phyloP scores from a whole-genome alignment of 2,797 vertebrate genomes.

The Chloroceryle inda region DNA sequence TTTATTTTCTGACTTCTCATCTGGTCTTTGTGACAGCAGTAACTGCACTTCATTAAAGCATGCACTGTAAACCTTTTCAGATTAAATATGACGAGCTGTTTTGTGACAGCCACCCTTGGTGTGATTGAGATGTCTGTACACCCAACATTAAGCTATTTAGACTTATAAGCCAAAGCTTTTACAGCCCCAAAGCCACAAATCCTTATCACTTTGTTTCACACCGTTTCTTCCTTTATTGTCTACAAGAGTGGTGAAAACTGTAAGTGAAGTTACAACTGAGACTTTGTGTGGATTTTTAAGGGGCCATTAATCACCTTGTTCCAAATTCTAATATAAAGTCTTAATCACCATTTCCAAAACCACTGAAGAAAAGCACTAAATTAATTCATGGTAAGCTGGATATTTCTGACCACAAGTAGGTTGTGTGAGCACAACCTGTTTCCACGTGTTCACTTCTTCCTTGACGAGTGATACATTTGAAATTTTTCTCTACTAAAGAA shows the following conservation, averaged over 20 bases:
- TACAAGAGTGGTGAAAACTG: neutral
- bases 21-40: neutral
- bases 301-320: neutral
- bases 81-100: neutral
- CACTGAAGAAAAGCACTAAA: neutral
- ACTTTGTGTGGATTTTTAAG: neutral
- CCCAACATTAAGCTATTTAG: conserved; percentile 50
- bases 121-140: conserved; percentile 42
- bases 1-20: conserved; percentile 18
- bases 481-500: neutral
- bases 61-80: neutral
- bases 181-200: conserved; percentile 24
- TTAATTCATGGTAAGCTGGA: neutral
- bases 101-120: neutral
- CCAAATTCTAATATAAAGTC: neutral
- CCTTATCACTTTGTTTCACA: conserved; percentile 27
- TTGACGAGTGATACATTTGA: neutral
- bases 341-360: neutral
- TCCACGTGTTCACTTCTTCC: neutral
- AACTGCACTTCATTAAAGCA: neutral
- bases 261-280: neutral
- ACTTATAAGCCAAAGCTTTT: conserved; percentile 11
- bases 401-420: neutral
- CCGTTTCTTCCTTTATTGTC: neutral
- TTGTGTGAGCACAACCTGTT: neutral